A percentile compares a stretch with the other conserved stretches of the same genome.
phyloP scores from a whole-genome alignment of 2,113 vertebrate genomes.

The Corythornis madagascariensis region DNA sequence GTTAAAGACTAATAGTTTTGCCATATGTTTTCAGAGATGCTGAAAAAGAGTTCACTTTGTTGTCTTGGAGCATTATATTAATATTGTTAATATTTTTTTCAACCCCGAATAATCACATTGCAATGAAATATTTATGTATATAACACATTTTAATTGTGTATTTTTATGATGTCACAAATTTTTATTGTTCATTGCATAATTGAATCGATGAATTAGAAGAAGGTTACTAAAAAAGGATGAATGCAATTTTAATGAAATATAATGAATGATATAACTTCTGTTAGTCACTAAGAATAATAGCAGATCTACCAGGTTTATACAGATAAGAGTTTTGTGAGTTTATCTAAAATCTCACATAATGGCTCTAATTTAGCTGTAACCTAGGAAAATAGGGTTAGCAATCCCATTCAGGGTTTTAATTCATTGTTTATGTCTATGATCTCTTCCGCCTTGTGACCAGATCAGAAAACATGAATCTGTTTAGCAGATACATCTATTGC shows the following conservation, averaged over 20 bases:
- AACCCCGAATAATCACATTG: background rate
- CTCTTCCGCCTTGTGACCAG: slow-evolving; percentile 11
- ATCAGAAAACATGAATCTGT: slow-evolving; percentile 46
- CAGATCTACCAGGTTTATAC: slow-evolving; percentile 56
- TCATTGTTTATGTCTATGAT: slow-evolving; percentile 28
- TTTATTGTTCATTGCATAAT: slow-evolving; percentile 62
- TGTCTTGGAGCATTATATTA: background rate
- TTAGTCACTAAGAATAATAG: slow-evolving; percentile 62
- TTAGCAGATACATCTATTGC: slow-evolving; percentile 50
- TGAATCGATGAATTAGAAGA: slow-evolving; percentile 69
- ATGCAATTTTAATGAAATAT: slow-evolving; percentile 72
- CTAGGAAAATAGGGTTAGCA: slow-evolving; percentile 15
- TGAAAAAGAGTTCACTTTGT: background rate
- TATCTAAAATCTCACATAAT: slow-evolving; percentile 61
- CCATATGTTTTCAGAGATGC: background rate
- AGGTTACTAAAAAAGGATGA: slow-evolving; percentile 60
- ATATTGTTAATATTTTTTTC: slow-evolving; percentile 31
- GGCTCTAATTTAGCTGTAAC: slow-evolving; percentile 43
- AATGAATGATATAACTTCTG: slow-evolving; percentile 56
- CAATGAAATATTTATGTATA: slow-evolving; percentile 57
- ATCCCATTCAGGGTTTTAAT: slow-evolving; percentile 28
- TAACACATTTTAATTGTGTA: slow-evolving; percentile 34
- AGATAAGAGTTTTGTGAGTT: slow-evolving; percentile 64
- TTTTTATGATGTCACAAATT: slow-evolving; percentile 56
- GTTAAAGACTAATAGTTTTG: background rate